Percentiles rank a stretch among this genome's conserved stretches.
These are phyloP conservation scores for Scolopax rusticola DNA, from an alignment of 2,797 vertebrate genomes.

Conservation along the genomic window DNA sequence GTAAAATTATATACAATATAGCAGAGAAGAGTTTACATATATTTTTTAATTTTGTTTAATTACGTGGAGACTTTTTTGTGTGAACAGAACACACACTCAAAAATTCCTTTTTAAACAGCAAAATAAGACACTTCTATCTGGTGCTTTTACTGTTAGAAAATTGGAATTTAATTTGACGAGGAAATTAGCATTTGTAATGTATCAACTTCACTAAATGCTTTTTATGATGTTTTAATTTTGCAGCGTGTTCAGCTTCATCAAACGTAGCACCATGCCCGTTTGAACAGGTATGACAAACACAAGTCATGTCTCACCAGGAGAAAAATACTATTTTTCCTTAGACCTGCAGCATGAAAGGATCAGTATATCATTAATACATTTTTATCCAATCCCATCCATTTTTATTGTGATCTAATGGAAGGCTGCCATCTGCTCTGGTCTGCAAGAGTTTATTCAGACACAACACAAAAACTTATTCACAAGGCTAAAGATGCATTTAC, in stretches of 20 bases:
- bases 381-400: neutral
- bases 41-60: neutral
- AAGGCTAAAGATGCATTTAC: neutral
- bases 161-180: constrained; percentile 50
- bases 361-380: neutral
- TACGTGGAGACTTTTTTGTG: neutral
- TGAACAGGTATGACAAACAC: constrained; percentile 24
- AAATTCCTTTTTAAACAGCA: neutral
- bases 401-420: neutral
- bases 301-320: neutral
- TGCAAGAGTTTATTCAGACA: neutral
- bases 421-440: neutral
- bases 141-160: constrained; percentile 21
- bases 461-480: neutral
- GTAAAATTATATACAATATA: neutral
- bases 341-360: neutral
- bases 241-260: neutral
- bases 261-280: neutral
- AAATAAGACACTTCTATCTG: neutral
- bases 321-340: neutral
- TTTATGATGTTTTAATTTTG: constrained; percentile 40
- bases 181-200: constrained; percentile 47
- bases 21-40: neutral
- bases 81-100: neutral
- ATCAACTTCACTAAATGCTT: constrained; percentile 37